Evolutionary conservation across 2,888 invertebrate genomes (phyloP), one percentile per base, ranked within the genome.

Genomic region (Crematogaster levior): DNA sequence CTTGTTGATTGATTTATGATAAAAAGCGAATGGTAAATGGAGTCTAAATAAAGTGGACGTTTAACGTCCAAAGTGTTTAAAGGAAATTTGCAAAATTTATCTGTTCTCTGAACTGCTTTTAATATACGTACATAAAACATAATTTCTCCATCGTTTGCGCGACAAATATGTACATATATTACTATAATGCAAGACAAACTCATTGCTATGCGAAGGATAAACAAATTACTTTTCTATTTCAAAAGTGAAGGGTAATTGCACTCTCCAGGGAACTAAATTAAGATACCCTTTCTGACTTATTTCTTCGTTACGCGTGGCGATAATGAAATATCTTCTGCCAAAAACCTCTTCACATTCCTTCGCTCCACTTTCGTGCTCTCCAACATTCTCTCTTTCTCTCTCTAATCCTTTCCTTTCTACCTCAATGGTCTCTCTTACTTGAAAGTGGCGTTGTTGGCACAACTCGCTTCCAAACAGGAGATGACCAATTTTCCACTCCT

Each of bases 401-500:
- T 61, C 46, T 34, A 48, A 48, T 21, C 43, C n/a, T 75, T 30
- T 18, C 21, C 60, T 34, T 68, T 30, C 60, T 34, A 21, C 3
- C 48, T 10, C 21, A 40, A 12, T 40, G 40, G 46, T 70, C 61
- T 63, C 53, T 56, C 68, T 56, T 66, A 68, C 15, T 56, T 68
- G 77, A 40, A 65, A 77, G 53, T 66, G 53, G 43, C 68, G 77
- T 77, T 77, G 77, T 68, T 77, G 56, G 68, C 7, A 3, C 68
- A 77, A 77, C 77, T 77, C 56, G 70, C 56, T 77, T 77, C 70
- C 68, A 77, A 77, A 77, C 77, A 68, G 77, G 77, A 77, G 77
- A 77, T 77, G 68, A 77, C 56, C 77, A 77, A 77, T 77, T 77
- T 77, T 77, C 77, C 68, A 77, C 77, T 30, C 53, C 68, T 68